A percentile compares a stretch with the other conserved stretches of the same genome.
Conservation (phyloP, 2,797 vertebrate genomes). For the Hoplostethus mediterraneus region DNA sequence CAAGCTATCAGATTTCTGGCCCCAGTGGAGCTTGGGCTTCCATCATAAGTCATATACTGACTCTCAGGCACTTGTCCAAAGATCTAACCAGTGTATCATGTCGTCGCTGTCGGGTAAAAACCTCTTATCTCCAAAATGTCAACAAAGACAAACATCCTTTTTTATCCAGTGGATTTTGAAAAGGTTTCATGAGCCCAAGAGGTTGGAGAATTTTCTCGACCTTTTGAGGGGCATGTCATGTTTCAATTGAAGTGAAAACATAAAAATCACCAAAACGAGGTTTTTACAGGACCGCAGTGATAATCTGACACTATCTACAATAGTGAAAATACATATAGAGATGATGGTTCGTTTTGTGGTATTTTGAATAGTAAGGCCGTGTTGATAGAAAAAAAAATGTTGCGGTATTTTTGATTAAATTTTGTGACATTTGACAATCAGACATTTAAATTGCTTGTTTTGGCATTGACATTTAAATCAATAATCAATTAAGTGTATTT, state of each 20-base stretch:
- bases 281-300: too few species aligned
- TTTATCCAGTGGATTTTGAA: too few species aligned
- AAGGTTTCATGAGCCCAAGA: too few species aligned
- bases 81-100: conserved; percentile 21
- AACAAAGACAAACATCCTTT: too few species aligned
- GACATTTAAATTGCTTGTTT: conserved; percentile 49
- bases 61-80: neutral
- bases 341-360: neutral
- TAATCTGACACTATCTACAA: neutral
- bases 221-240: too few species aligned
- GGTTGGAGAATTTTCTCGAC: too few species aligned
- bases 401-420: neutral
- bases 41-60: conserved; percentile 25
- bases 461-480: conserved; percentile 55
- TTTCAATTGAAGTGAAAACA: too few species aligned
- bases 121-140: too few species aligned
- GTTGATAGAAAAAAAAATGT: conserved; percentile 29
- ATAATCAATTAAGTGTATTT: conserved; percentile 26
- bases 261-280: too few species aligned
- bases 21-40: conserved; percentile 18
- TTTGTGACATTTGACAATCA: conserved; percentile 23
- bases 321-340: neutral
- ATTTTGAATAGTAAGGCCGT: conserved; percentile 50
- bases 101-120: neutral
- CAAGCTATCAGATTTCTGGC: conserved; percentile 54